Conservation (phyloP, 2,113 vertebrate species). For the Sapajus apella region DNA sequence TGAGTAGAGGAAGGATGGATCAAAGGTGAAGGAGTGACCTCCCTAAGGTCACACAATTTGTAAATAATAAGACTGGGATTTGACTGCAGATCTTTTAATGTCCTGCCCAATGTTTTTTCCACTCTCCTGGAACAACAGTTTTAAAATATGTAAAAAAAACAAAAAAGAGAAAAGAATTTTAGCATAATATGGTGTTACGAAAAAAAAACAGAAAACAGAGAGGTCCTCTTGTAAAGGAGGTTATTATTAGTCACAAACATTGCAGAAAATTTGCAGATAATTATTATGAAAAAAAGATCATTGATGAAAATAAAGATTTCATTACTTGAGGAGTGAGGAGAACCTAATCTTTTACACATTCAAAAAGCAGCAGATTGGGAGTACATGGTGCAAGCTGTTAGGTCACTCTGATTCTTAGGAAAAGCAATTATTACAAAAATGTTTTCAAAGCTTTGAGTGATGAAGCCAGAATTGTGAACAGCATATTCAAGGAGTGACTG, state of each 20-base stretch:
- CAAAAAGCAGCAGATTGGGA: background rate
- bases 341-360: background rate
- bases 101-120: background rate
- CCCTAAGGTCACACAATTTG: background rate
- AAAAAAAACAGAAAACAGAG: background rate
- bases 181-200: background rate
- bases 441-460: background rate
- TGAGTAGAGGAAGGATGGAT: background rate
- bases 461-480: background rate
- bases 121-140: background rate
- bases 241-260: background rate
- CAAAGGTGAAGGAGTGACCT: background rate
- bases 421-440: background rate
- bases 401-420: background rate
- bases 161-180: background rate
- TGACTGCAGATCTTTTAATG: background rate
- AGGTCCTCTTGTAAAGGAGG: background rate
- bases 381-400: background rate
- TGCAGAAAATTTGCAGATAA: background rate
- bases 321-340: background rate
- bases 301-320: slow-evolving; percentile 23
- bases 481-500: background rate
- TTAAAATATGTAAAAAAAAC: background rate
- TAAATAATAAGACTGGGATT: background rate
- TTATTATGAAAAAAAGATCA: background rate